Percentiles rank a stretch among this genome's conserved stretches.
phyloP scores from a whole-genome alignment of 2,113 vertebrate genomes.

The Camarhynchus parvulus region DNA sequence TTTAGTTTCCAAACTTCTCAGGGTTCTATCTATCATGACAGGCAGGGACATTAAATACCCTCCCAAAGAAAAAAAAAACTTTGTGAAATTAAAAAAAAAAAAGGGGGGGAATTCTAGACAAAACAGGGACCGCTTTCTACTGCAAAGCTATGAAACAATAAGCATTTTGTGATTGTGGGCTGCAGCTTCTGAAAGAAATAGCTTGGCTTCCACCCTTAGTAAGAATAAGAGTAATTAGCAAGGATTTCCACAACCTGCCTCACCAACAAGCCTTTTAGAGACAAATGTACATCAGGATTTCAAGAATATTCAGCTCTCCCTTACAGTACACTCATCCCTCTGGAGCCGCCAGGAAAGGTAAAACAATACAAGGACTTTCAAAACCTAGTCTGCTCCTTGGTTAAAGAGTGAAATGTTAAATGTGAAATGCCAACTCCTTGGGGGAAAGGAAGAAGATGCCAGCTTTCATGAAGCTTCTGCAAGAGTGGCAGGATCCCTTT shows the following conservation, averaged over 20 bases:
- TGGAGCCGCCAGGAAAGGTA: background rate
- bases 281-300: background rate
- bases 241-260: background rate
- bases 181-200: background rate
- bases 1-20: background rate
- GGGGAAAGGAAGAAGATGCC: slow-evolving; percentile 23
- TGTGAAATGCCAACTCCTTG: slow-evolving; percentile 17
- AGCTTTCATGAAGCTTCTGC: background rate
- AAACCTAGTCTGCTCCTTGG: background rate
- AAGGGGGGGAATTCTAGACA: background rate
- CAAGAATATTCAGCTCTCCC: background rate
- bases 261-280: background rate
- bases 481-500: slow-evolving; percentile 30
- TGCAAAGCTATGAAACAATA: background rate
- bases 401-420: background rate
- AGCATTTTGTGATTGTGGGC: fast-evolving
- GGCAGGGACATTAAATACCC: background rate
- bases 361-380: background rate
- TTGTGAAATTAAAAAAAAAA: background rate
- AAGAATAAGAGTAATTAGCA: background rate
- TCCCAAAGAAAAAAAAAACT: background rate
- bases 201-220: background rate
- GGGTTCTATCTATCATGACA: background rate
- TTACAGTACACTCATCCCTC: background rate
- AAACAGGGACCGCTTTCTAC: background rate